Base-by-base conservation (phyloP, 2,797 vertebrate genomes). In the Moxostoma hubbsi region DNA sequence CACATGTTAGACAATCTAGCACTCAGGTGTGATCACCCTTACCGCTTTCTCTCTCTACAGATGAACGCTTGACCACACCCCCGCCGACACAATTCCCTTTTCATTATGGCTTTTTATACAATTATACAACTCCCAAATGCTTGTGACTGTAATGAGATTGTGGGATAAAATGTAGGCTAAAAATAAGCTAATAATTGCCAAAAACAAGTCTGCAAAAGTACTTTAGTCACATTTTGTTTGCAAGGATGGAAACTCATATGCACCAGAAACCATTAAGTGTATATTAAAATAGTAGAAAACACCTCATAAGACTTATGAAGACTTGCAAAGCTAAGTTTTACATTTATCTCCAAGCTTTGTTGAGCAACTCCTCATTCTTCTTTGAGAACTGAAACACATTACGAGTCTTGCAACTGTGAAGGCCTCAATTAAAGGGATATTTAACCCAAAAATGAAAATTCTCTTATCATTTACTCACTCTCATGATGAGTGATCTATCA, bases 211-310 rank as follows among this genome's bases (percentile, higher is more conserved):
- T 64, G 18, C 24, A 16, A 12, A 57, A 54, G 45, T 50, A 45
- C 47, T 72, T 64, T 65, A 45, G 61, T 72, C 54, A 70, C 78
- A 24, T 13, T 58, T 55, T 15, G 36, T 50, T 24, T 10, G 7
- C 11, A 8, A 50, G 16, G 68, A 70, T 75, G 15, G 57, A 73
- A 36, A 57, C 57, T 67, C 89, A 90, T 84, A 87, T 91, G 89
- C 81, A 50, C 64, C 65, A 82, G 58, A 83, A 86, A 85, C 85
- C 82, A 82, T 89, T 90, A 82, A 90, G 87, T 87, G 86, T 87
- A 62, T 88, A 90, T 85, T 93, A 9, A 85, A 88, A 87, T 36
- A 36, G 89, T 81, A 83, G 85, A 86, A 85, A 82, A 81, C 83
- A 83, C 66, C 81, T 86, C 85, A 71, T 81, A 80, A 86, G 83